These are phyloP conservation scores for Corythornis cristatus DNA, from an alignment of 2,113 vertebrate species.

Conservation along the genomic window DNA sequence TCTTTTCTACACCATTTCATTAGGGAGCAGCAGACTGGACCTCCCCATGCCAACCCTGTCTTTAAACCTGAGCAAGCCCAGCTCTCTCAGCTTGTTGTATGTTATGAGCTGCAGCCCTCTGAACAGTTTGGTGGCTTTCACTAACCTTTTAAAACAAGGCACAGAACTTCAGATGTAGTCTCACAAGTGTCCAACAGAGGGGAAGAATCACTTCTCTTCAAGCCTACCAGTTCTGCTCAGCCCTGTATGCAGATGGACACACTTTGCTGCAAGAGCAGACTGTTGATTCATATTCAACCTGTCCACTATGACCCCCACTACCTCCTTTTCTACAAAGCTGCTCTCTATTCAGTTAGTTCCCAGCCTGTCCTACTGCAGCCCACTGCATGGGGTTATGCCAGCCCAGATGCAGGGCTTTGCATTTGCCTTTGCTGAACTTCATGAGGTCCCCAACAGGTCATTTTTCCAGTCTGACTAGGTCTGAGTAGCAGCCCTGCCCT, in stretches of 20 bases:
- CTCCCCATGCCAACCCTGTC: not conserved
- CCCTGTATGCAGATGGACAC: not conserved
- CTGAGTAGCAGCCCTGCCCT: constrained; percentile 21
- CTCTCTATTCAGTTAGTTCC: not conserved
- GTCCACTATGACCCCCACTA: not conserved
- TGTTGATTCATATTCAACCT: not conserved
- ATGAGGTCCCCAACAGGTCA: not conserved
- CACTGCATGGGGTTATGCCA: not conserved
- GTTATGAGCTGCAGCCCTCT: not conserved
- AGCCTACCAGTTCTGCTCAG: not conserved
- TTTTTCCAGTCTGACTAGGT: constrained; percentile 26
- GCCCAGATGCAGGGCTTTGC: not conserved
- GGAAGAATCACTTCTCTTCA: not conserved
- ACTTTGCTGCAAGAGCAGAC: not conserved
- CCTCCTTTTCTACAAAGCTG: not conserved
- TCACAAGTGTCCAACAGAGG: not conserved
- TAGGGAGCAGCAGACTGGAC: not conserved
- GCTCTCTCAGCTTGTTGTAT: not conserved
- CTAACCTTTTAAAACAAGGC: not conserved
- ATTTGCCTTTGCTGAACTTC: not conserved
- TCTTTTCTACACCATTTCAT: not conserved
- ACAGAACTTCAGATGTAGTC: not conserved
- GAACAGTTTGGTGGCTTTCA: not conserved
- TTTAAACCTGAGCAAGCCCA: not conserved
- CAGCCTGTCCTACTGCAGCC: not conserved